phyloP scores from a whole-genome alignment of 1,140 invertebrate genomes.

The Bursaphelenchus mucronatus region DNA sequence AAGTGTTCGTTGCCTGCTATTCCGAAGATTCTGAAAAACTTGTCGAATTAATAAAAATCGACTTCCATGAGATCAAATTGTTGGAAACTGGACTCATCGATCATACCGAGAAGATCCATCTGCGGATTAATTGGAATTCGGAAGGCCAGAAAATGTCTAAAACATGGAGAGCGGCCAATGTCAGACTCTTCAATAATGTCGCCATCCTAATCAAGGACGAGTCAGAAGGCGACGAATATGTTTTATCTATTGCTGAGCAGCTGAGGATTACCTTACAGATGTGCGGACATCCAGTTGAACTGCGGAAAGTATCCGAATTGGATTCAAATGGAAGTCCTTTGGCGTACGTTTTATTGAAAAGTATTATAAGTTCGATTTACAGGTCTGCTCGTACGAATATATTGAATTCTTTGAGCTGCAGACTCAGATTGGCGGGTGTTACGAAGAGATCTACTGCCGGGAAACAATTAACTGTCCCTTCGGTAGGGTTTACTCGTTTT shows the following conservation, averaged over 20 bases:
- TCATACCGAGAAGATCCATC: background rate
- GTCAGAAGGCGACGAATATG: slow-evolving; percentile 32
- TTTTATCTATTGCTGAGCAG: slow-evolving; percentile 27
- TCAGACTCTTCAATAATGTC: slow-evolving; percentile 29
- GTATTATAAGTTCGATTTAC: background rate
- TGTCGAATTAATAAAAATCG: slow-evolving; percentile 9
- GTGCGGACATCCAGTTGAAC: slow-evolving; percentile 1
- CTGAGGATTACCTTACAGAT: slow-evolving; percentile 16
- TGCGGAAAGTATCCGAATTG: background rate
- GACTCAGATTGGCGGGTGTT: slow-evolving; percentile 3
- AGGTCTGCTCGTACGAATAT: background rate
- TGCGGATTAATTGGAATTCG: slow-evolving; percentile 12
- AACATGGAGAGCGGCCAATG: slow-evolving; percentile 25
- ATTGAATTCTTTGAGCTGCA: background rate
- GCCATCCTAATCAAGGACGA: slow-evolving; percentile 25
- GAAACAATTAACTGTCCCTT: background rate
- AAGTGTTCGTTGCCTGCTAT: slow-evolving; percentile 23
- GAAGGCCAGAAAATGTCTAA: background rate
- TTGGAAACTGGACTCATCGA: slow-evolving; percentile 11
- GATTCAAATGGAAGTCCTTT: background rate
- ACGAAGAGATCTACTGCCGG: background rate
- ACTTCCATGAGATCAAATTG: background rate
- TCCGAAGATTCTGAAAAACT: slow-evolving; percentile 24
- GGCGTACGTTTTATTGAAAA: slow-evolving; percentile 7
- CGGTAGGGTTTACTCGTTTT: background rate